A percentile compares a stretch with the other conserved stretches of the same genome.
phyloP scores from a whole-genome alignment of 2,113 vertebrate species.

The Ctenomys sociabilis region DNA sequence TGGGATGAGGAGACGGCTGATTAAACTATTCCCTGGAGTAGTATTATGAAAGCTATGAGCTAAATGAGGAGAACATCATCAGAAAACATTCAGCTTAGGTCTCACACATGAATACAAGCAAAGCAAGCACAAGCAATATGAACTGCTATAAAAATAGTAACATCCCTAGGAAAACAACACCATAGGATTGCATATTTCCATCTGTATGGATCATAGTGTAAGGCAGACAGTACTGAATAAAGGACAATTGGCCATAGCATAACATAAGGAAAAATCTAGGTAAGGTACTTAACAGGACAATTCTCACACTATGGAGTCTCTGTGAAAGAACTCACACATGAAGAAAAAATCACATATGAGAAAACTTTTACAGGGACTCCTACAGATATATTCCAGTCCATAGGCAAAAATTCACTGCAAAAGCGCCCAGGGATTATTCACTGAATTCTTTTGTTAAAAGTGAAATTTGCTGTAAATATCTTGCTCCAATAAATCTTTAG shows the following conservation, averaged over 20 bases:
- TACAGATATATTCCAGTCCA: neutral
- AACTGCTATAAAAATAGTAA: conserved; percentile 18
- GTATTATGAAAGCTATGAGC: conserved; percentile 88
- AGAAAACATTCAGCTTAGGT: conserved; percentile 83
- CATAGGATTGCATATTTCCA: conserved; percentile 51
- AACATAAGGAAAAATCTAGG: neutral
- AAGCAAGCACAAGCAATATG: conserved; percentile 66
- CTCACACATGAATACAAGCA: conserved; percentile 62
- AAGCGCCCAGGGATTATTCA: neutral
- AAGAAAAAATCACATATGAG: neutral
- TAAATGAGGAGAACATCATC: conserved; percentile 87
- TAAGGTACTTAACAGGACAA: neutral
- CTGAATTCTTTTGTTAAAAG: conserved; percentile 27
- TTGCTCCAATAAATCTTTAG: conserved; percentile 35
- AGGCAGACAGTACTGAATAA: neutral
- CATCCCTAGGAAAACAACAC: conserved; percentile 60
- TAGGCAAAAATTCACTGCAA: neutral
- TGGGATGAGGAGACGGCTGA: conserved; percentile 93
- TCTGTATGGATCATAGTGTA: conserved; percentile 13
- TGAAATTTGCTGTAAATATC: conserved; percentile 21
- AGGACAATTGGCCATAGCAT: neutral
- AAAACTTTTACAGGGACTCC: neutral
- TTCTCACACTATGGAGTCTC: neutral
- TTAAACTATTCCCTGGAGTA: conserved; percentile 91
- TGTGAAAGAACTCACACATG: neutral